phyloP scores from a whole-genome alignment of 2,797 vertebrate genomes.

The Micromesistius poutassou region DNA sequence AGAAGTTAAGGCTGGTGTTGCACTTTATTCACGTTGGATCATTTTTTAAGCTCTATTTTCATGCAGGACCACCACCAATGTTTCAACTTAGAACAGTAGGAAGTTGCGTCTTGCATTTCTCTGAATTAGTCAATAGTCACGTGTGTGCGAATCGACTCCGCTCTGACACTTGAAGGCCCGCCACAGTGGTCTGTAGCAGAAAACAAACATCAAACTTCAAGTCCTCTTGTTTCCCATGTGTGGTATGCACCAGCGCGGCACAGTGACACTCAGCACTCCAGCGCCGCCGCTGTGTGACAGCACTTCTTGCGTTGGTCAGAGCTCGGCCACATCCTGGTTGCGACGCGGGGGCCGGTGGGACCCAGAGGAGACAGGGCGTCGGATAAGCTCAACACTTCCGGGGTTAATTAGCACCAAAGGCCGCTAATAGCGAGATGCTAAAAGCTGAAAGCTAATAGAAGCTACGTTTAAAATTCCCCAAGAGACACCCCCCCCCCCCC shows the following conservation, averaged over 20 bases:
- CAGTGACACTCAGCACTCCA: neutral
- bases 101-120: no score
- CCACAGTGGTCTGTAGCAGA: no score
- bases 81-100: neutral
- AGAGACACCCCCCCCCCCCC: conserved; percentile 25
- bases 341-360: neutral
- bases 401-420: conserved; percentile 15
- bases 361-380: no score
- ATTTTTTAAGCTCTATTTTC: neutral
- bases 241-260: no score
- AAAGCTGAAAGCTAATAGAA: conserved; percentile 20
- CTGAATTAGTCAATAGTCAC: no score
- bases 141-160: no score
- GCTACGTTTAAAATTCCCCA: conserved; percentile 32
- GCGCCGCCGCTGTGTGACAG: neutral
- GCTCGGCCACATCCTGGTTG: neutral
- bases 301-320: conserved; percentile 13
- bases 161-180: no score
- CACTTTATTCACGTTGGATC: neutral
- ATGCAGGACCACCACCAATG: neutral
- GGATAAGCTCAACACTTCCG: neutral
- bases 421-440: conserved; percentile 3
- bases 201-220: neutral
- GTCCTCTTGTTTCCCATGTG: neutral
- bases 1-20: neutral